A percentile compares a stretch with the other conserved stretches of the same genome.
These are phyloP conservation scores for Podotricha telesiphe DNA, from an alignment of 2,888 invertebrate species.

Conservation along the genomic window DNA sequence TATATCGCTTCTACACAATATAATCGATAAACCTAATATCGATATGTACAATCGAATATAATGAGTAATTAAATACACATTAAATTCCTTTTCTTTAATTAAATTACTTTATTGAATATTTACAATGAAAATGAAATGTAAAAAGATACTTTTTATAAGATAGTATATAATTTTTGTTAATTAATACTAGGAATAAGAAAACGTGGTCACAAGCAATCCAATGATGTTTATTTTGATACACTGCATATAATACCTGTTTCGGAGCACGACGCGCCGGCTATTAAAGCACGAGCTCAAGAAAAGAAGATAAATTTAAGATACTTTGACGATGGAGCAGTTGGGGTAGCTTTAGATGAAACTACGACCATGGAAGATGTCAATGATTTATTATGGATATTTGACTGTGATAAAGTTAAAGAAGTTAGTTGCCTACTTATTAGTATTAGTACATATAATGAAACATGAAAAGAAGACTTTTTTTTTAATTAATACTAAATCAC, in stretches of 20 bases:
- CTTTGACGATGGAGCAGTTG: constrained; percentile 91
- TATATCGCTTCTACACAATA: too few species aligned
- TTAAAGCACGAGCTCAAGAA: constrained; percentile 87
- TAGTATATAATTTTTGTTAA: too few species aligned
- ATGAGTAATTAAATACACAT: too few species aligned
- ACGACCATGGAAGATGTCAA: constrained; percentile 93
- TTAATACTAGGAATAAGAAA: constrained; percentile 85
- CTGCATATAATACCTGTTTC: constrained; percentile 87
- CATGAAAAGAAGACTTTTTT: too few species aligned
- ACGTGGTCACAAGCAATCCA: constrained; percentile 87
- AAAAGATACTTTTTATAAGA: too few species aligned
- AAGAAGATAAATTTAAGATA: constrained; percentile 93
- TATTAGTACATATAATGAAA: too few species aligned
- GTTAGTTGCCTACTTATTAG: constrained; percentile 56
- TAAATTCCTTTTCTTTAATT: too few species aligned
- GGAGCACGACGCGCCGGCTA: constrained; percentile 82
- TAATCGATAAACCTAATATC: too few species aligned
- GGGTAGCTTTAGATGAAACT: constrained; percentile 97
- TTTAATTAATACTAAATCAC: too few species aligned
- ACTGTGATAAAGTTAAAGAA: constrained; percentile 85
- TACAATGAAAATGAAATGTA: too few species aligned
- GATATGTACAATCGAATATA: too few species aligned
- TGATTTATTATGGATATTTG: constrained; percentile 95
- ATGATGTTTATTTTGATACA: constrained; percentile 94
- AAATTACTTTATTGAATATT: too few species aligned